Conservation (phyloP, 2,888 invertebrate species). For the Tiliacea aurago region DNA sequence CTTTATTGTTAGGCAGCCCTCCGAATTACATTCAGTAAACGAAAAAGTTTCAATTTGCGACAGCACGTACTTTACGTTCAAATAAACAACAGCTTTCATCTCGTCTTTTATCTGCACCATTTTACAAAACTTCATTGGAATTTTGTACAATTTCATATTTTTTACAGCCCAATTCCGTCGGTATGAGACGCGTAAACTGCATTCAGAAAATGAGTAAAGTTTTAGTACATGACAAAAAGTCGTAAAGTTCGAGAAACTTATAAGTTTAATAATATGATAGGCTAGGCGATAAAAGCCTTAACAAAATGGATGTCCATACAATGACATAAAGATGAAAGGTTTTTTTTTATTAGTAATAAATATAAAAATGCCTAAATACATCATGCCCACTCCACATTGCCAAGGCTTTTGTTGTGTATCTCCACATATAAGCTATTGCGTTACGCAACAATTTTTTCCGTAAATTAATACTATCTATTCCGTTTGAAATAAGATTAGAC, state of each 20-base stretch:
- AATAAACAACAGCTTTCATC: conserved; percentile 53
- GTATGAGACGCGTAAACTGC: conserved; percentile 51
- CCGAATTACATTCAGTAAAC: conserved; percentile 44
- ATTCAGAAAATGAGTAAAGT: conserved; percentile 50
- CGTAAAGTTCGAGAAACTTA: conserved; percentile 44
- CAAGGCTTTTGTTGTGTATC: background rate
- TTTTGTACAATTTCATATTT: conserved; percentile 51
- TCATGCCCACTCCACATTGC: background rate
- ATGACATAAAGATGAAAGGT: conserved; percentile 44
- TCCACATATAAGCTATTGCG: background rate
- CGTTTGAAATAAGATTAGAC: too few relatives aligned
- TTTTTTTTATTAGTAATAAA: conserved; percentile 56
- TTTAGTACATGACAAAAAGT: conserved; percentile 35
- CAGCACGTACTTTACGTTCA: conserved; percentile 30
- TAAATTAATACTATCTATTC: too few relatives aligned
- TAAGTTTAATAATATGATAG: conserved; percentile 53
- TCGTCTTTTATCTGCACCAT: conserved; percentile 37
- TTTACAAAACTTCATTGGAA: conserved; percentile 40
- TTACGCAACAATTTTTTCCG: background rate
- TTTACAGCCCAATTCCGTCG: conserved; percentile 49
- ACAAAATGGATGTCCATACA: conserved; percentile 34
- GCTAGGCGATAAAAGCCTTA: conserved; percentile 29
- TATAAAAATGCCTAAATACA: conserved; percentile 31
- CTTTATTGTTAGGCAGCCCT: conserved; percentile 29
- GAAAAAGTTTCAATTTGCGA: conserved; percentile 49